Evolutionary conservation across 2,113 vertebrate genomes (phyloP).

Genomic region (Todiramphus saurophagus): DNA sequence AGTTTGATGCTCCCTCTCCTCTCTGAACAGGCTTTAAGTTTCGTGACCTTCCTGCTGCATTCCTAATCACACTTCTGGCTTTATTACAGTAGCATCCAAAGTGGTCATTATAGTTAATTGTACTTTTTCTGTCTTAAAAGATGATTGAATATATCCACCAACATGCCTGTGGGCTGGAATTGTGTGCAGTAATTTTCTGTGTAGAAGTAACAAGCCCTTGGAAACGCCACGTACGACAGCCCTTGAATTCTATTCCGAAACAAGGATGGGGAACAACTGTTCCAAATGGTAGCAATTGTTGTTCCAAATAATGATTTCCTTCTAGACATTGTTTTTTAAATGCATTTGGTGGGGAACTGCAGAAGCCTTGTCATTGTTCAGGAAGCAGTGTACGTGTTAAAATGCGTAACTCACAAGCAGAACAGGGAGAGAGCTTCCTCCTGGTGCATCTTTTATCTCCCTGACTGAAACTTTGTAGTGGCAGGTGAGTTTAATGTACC

Average conservation of each 20-base stretch:
- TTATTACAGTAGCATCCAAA: background rate
- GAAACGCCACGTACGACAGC: background rate
- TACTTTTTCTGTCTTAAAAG: background rate
- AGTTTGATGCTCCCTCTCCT: background rate
- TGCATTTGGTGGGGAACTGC: background rate
- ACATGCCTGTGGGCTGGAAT: background rate
- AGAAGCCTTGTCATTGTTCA: rapidly evolving
- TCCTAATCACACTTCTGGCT: background rate
- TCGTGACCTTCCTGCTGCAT: background rate
- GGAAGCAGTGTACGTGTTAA: background rate
- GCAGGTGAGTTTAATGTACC: background rate
- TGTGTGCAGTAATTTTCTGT: background rate
- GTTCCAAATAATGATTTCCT: background rate
- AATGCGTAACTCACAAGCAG: rapidly evolving
- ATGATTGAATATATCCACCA: background rate
- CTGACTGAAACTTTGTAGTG: background rate
- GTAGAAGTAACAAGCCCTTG: background rate
- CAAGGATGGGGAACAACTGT: background rate
- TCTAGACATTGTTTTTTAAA: background rate
- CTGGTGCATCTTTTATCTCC: background rate
- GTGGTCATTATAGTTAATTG: background rate
- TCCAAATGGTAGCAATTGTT: background rate
- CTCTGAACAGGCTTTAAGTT: background rate
- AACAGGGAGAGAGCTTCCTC: background rate
- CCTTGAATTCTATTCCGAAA: background rate